phyloP scores from a whole-genome alignment of 1,140 invertebrate genomes.

The Zaprionus ghesquierei region DNA sequence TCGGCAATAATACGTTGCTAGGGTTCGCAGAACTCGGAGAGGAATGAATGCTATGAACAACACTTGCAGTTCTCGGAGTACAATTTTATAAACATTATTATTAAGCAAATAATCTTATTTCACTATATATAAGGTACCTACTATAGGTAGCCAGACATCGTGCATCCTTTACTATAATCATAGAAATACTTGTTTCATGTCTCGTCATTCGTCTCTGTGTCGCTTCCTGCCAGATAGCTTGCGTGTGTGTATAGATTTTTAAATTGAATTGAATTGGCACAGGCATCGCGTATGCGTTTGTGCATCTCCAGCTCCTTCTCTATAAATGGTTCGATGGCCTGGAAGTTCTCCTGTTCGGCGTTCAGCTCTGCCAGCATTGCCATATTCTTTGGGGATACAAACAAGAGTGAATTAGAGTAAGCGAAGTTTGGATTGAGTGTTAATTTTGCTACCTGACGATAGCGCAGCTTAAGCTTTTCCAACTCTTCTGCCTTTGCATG shows the following conservation, averaged over 20 bases:
- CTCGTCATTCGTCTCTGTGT: not conserved
- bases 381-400: conserved; percentile 46
- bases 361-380: conserved; percentile 58
- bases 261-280: conserved; percentile 9
- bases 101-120: not conserved
- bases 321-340: conserved; percentile 26
- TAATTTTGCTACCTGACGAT: conserved; percentile 46
- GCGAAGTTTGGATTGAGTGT: too few species aligned
- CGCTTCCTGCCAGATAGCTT: not conserved
- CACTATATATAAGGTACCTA: not conserved
- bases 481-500: conserved; percentile 34
- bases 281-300: conserved; percentile 13
- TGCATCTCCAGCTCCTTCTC: conserved; percentile 59
- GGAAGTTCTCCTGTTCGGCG: conserved; percentile 47
- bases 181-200: not conserved
- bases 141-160: not conserved
- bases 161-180: not conserved
- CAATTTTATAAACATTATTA: not conserved
- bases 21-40: not conserved
- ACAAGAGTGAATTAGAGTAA: not conserved
- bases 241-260: conserved; percentile 30
- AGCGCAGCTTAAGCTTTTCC: conserved; percentile 38
- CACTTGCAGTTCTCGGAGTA: not conserved
- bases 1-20: not conserved
- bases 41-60: not conserved